phyloP scores from a whole-genome alignment of 2,888 invertebrate genomes.

The Dusona sp. region DNA sequence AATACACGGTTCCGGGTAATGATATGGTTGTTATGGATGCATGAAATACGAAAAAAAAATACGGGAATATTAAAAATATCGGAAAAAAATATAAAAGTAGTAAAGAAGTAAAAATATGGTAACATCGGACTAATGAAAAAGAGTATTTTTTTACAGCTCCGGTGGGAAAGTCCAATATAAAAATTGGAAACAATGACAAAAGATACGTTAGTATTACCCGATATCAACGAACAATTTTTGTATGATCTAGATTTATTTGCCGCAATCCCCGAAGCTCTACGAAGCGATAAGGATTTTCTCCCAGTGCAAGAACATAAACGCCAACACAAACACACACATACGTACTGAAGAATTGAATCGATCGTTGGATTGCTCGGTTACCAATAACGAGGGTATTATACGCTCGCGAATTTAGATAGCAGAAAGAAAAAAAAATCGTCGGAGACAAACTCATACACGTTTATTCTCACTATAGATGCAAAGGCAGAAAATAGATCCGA shows the following conservation, averaged over 20 bases:
- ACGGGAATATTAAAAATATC: not conserved
- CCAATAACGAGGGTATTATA: conserved; percentile 57
- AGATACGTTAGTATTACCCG: not conserved
- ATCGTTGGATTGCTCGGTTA: conserved; percentile 47
- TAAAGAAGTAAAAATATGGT: not conserved
- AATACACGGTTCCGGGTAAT: not conserved
- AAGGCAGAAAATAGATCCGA: conserved; percentile 15
- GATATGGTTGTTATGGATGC: not conserved
- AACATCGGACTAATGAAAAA: not conserved
- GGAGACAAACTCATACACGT: not conserved
- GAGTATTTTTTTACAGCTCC: not conserved
- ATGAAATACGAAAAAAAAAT: not conserved
- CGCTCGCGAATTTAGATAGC: conserved; percentile 50
- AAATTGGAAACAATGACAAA: not conserved
- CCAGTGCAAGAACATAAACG: not conserved
- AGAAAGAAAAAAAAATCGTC: conserved; percentile 36
- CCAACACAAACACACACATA: not conserved
- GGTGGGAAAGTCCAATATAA: not conserved
- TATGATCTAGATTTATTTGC: conserved; percentile 21
- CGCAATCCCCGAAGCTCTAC: conserved; percentile 19
- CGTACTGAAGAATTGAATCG: conserved; percentile 8
- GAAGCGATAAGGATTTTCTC: conserved; percentile 31
- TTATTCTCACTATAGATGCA: not conserved
- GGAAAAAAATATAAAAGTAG: not conserved
- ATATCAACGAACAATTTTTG: conserved; percentile 1